Conservation (phyloP, 2,113 vertebrate genomes). For the Sebastes fasciatus region DNA sequence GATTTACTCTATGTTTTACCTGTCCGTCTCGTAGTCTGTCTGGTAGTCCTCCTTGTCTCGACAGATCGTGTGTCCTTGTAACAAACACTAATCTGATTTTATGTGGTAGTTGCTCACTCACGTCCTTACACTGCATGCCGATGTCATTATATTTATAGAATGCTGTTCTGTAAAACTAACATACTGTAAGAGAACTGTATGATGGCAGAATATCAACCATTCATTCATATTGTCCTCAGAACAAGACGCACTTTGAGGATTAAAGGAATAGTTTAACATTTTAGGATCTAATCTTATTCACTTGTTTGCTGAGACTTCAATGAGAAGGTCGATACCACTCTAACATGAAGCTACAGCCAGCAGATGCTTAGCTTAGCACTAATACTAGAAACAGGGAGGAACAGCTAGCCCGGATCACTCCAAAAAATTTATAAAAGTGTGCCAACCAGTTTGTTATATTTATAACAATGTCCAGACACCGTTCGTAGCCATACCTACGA, state of each 20-base stretch:
- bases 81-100: constrained; percentile 65
- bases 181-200: not conserved
- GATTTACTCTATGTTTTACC: constrained; percentile 76
- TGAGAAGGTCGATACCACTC: not conserved
- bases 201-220: not conserved
- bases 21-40: constrained; percentile 60
- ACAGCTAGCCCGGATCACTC: not conserved
- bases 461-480: no score
- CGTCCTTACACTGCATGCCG: constrained; percentile 67
- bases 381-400: not conserved
- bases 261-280: constrained; percentile 8
- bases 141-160: not conserved
- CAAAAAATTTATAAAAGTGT: not conserved
- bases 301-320: not conserved
- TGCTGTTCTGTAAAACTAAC: constrained; percentile 16
- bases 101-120: constrained; percentile 23
- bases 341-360: not conserved
- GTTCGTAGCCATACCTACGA: no score
- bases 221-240: not conserved
- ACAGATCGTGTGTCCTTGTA: constrained; percentile 31
- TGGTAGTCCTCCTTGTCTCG: constrained; percentile 56
- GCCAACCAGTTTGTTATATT: not conserved
- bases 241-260: not conserved
- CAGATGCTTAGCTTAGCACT: not conserved
- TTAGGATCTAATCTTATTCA: not conserved